Evolutionary conservation across 1,140 invertebrate genomes (phyloP), one percentile per base, ranked within the genome.

Genomic region (Pseudomyrmex sp.): DNA sequence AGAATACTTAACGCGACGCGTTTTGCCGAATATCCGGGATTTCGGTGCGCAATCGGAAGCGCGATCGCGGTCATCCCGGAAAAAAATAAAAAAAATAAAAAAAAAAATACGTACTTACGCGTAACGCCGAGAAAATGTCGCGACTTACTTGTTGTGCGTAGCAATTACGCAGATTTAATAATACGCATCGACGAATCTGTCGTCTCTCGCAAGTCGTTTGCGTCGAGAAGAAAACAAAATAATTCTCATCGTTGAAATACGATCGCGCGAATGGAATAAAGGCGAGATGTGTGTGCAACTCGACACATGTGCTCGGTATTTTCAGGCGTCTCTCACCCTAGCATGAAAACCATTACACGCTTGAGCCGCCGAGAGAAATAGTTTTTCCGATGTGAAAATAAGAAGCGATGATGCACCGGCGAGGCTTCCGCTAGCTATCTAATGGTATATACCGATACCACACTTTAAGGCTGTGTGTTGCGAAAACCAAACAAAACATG

Each of bases 261-360:
- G 18, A 58, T 48, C 52, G 65, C 20, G 12, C 52, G 66, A 80
- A 80, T 59, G 12, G 7, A 15, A 72, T 72, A 50, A 72, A 72
- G 20, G 35, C 15, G 44, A 72, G 54, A 46, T 35, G 35, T 35
- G 23, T 23, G 35, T 2, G 20, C 26, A 26, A 20, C 18, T 59
- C 18, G 48, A 10, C 13, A 70, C 44, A 70, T 48, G 56, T 44
- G 20, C 9, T 12, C 50, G 20, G 12, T 50, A 80, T 80, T 70
- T 50, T 59, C 54, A 58, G 54, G 1, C 7, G 59, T 9, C 18
- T 23, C 20, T 35, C 35, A 35, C 5, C 20, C 12, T 12, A 44
- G 46, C 35, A 61, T 23, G 52, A 10, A 72, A 56, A 58, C 20
- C 54, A 59, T 48, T 26, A 13, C 44, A 48, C 20, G 20, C 12